These are phyloP conservation scores for Drosophila teissieri DNA, from an alignment of 1,140 invertebrate species.

Conservation along the genomic window DNA sequence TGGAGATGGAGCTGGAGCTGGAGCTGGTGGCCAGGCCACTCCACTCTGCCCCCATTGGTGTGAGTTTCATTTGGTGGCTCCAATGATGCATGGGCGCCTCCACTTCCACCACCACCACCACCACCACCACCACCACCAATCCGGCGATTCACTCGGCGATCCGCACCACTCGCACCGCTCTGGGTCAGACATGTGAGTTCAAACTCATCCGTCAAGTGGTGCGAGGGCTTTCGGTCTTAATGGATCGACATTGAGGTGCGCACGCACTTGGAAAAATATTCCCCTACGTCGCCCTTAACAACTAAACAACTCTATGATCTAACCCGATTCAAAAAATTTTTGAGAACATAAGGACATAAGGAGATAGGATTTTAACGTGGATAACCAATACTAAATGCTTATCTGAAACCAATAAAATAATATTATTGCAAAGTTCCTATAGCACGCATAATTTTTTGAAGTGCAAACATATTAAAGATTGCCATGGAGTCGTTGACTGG, in stretches of 20 bases:
- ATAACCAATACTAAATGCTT: no score
- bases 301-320: not conserved
- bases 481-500: conserved; percentile 26
- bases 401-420: not conserved
- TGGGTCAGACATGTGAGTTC: conserved; percentile 83
- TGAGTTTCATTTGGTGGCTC: conserved; percentile 70
- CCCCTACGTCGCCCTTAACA: not conserved
- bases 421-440: not conserved
- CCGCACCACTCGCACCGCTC: conserved; percentile 41
- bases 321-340: no score
- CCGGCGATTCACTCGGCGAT: conserved; percentile 31
- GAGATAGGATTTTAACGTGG: no score
- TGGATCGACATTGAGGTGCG: conserved; percentile 72
- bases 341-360: no score
- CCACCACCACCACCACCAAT: conserved; percentile 24
- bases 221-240: conserved; percentile 72
- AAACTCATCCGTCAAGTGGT: conserved; percentile 83
- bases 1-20: not conserved
- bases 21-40: conserved; percentile 20
- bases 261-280: conserved; percentile 23
- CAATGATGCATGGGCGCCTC: conserved; percentile 61
- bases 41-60: conserved; percentile 57
- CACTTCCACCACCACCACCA: conserved; percentile 23
- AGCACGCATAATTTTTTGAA: not conserved
- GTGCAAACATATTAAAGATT: conserved; percentile 42